Evolutionary conservation across 2,888 invertebrate species (phyloP), one percentile per base, ranked within the genome.

Genomic region (Volucella bombylans): DNA sequence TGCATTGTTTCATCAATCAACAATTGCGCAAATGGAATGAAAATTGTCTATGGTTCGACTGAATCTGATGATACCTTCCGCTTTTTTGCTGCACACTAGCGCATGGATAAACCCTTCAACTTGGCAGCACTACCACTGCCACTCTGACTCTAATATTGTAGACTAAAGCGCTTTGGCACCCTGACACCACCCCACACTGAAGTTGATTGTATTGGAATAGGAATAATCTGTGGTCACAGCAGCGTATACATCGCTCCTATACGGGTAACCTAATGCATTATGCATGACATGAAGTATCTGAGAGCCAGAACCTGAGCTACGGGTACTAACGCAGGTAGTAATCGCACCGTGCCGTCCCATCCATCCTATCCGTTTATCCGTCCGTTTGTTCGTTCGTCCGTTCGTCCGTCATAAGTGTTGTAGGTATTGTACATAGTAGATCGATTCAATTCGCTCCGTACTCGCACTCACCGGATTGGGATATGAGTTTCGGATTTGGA

Each of bases 401-500:
- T 31, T 6, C 4, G 31, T 31, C 31, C 31, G 31, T 31, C 31
- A 31, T 31, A 31, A n/a, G 31, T 31, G 31, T 64, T 64, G 18
- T 59, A 69, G 47, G 4, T 10, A n/a, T n/a, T n/a, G n/a, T n/a
- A 23, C 49, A 31, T 49, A 12, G 55, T 38, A 41, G 55, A 72
- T 38, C 31, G 52, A 62, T 68, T 73, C 18, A 62, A 47, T 80
- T 74, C 50, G 45, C 23, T 55, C 14, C 61, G 39, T 57, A n/a
- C 55, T 52, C 31, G 14, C 39, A 12, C 79, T 74, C 79, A 43
- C 74, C 71, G 62, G 85, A 85, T 85, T 85, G 71, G 85, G 85
- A 81, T 85, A 77, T 76, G 39, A 71, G 83, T 80, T 72, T 85
- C 76, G 80, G 83, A 85, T 85, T 85, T 83, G 83, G 79, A 83